Evolutionary conservation across 2,113 vertebrate species (phyloP).

Genomic region (Nothoprocta pentlandii): DNA sequence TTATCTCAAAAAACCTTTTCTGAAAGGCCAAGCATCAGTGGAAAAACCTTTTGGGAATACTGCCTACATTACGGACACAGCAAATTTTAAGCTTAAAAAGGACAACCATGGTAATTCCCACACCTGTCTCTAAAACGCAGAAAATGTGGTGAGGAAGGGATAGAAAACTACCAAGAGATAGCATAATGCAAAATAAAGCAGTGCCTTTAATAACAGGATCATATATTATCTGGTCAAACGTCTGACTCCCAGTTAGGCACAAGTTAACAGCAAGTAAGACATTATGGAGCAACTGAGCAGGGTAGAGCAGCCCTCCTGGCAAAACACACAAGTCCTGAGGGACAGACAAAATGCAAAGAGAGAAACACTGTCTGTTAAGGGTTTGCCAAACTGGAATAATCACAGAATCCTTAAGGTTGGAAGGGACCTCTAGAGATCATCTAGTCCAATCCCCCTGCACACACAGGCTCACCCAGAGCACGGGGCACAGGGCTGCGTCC

Average conservation of each 20-base stretch:
- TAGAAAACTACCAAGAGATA: not conserved
- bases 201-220: not conserved
- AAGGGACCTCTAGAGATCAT: no score
- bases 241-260: no score
- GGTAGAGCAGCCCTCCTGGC: not conserved
- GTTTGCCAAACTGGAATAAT: not conserved
- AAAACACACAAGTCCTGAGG: not conserved
- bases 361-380: not conserved
- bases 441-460: no score
- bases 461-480: no score
- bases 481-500: no score
- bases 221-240: not conserved
- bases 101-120: not conserved
- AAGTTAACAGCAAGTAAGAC: not conserved
- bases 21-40: not conserved
- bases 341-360: not conserved
- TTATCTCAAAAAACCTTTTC: not conserved
- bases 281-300: not conserved
- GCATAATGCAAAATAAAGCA: not conserved
- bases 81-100: not conserved
- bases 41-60: not conserved
- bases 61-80: not conserved
- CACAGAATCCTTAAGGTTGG: no score
- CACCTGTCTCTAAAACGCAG: not conserved
- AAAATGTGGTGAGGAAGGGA: not conserved